These are phyloP conservation scores for Catharus bicknelli DNA, from an alignment of 2,113 vertebrate species.

Conservation along the genomic window DNA sequence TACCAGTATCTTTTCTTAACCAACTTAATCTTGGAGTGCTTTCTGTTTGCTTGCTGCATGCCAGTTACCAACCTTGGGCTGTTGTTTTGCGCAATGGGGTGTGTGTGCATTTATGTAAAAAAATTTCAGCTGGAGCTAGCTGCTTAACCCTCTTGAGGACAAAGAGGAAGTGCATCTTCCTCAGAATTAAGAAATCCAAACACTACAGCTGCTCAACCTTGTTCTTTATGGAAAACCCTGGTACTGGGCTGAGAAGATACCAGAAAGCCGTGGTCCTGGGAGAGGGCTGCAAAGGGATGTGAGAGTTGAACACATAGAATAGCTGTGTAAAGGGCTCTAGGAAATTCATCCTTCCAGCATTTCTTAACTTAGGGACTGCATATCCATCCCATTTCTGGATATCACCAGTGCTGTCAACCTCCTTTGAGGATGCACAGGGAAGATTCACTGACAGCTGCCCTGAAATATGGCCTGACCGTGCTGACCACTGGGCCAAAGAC, in stretches of 20 bases:
- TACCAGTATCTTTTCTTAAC: neutral
- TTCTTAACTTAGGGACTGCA: neutral
- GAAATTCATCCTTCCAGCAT: neutral
- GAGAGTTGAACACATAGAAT: neutral
- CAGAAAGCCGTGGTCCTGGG: neutral
- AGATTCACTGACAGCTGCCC: neutral
- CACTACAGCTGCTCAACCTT: neutral
- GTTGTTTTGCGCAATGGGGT: neutral
- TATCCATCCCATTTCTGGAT: neutral
- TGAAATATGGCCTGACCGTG: rapidly evolving
- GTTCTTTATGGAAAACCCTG: neutral
- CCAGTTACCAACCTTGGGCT: neutral
- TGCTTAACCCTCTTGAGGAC: neutral
- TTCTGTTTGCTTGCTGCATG: neutral
- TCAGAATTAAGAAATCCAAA: neutral
- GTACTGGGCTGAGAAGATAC: neutral
- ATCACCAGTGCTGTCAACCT: neutral
- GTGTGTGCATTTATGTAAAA: neutral
- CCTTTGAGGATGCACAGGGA: neutral
- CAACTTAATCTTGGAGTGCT: neutral
- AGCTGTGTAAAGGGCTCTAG: neutral
- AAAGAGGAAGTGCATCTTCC: neutral
- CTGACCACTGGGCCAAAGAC: rapidly evolving
- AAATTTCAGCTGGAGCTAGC: neutral
- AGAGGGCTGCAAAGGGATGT: neutral